Evolutionary conservation across 2,888 invertebrate genomes (phyloP).

Genomic region (Tetranychus truncatus): DNA sequence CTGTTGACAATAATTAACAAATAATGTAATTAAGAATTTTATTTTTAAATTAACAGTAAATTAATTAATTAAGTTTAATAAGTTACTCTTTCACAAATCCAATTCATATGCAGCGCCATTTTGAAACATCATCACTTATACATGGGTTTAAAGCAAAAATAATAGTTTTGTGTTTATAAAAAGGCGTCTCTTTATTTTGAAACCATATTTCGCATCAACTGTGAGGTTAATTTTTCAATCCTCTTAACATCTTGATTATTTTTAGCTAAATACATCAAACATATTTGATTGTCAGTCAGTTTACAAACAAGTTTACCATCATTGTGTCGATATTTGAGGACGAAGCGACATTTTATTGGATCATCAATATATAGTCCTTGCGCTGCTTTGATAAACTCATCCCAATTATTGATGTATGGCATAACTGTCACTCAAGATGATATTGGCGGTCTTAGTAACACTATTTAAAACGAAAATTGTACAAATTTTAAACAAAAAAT

Average conservation of each 20-base stretch:
- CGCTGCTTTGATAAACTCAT: constrained; percentile 89
- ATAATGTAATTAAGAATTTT: too few relatives aligned
- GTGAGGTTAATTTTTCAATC: constrained; percentile 80
- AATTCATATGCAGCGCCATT: too few relatives aligned
- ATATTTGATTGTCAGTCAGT: constrained; percentile 84
- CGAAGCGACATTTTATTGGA: constrained; percentile 72
- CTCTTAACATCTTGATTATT: constrained; percentile 84
- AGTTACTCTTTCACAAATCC: too few relatives aligned
- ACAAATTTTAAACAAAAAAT: too few relatives aligned
- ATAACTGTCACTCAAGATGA: constrained; percentile 28
- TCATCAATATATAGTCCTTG: constrained; percentile 78
- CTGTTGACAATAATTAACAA: too few relatives aligned
- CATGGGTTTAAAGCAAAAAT: too few relatives aligned
- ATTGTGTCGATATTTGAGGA: constrained; percentile 76
- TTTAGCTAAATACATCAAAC: constrained; percentile 82
- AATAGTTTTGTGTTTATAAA: too few relatives aligned
- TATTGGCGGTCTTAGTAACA: too few relatives aligned
- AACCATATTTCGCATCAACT: constrained; percentile 46
- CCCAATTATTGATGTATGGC: constrained; percentile 82
- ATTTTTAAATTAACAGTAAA: too few relatives aligned
- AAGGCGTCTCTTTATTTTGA: neutral
- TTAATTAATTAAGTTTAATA: too few relatives aligned
- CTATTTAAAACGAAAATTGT: too few relatives aligned
- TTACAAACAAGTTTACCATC: constrained; percentile 69
- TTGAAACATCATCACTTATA: too few relatives aligned